A percentile compares a stretch with the other conserved stretches of the same genome.
These are phyloP conservation scores for Drosophila murphyi DNA, from an alignment of 1,140 invertebrate species.

Conservation along the genomic window DNA sequence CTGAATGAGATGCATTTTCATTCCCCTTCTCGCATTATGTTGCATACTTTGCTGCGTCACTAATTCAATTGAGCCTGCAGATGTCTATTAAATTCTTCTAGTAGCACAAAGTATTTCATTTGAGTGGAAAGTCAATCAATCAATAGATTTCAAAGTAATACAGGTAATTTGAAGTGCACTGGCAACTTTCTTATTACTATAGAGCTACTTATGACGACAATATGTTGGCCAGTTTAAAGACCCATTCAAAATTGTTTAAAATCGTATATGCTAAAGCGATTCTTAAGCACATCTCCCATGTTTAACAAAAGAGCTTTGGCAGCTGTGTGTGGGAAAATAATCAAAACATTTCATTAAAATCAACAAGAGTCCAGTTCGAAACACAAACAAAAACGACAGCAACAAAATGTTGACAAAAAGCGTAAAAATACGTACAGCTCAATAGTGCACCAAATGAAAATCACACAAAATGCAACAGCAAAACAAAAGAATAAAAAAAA, in stretches of 20 bases:
- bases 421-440: slow-evolving; percentile 68
- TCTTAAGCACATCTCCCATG: slow-evolving; percentile 1
- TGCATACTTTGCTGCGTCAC: slow-evolving; percentile 70
- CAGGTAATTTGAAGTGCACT: slow-evolving; percentile 20
- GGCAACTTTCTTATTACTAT: slow-evolving; percentile 35
- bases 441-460: slow-evolving; percentile 70
- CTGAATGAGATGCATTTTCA: slow-evolving; percentile 45
- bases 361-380: slow-evolving; percentile 36
- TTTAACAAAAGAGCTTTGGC: slow-evolving; percentile 2
- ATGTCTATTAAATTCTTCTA: slow-evolving; percentile 42
- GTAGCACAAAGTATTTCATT: neutral
- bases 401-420: slow-evolving; percentile 77
- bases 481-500: slow-evolving; percentile 16
- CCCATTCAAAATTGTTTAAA: slow-evolving; percentile 1
- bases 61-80: slow-evolving; percentile 52
- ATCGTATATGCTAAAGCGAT: slow-evolving; percentile 3
- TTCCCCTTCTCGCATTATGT: slow-evolving; percentile 39
- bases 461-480: slow-evolving; percentile 63
- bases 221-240: neutral
- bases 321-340: slow-evolving; percentile 1
- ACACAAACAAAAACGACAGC: slow-evolving; percentile 37
- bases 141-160: slow-evolving; percentile 12
- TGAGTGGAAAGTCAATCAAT: slow-evolving; percentile 15
- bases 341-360: slow-evolving; percentile 75
- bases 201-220: slow-evolving; percentile 5